phyloP scores from a whole-genome alignment of 1,140 invertebrate species.

The Drosophila bipectinata region DNA sequence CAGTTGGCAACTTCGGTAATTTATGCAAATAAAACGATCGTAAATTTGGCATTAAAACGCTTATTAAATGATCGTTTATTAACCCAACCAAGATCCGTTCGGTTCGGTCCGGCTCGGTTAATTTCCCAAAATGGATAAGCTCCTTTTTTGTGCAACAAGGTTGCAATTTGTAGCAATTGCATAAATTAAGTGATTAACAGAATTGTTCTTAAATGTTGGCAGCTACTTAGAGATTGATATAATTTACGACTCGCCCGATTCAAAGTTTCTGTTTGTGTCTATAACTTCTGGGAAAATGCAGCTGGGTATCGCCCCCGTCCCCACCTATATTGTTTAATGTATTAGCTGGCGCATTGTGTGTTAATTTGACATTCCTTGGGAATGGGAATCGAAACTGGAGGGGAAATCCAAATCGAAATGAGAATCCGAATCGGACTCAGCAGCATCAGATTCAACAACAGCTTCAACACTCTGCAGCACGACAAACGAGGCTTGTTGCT shows the following conservation, averaged over 20 bases:
- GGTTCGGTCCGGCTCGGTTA: not conserved
- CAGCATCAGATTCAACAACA: conserved; percentile 6
- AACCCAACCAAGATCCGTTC: conserved; percentile 29
- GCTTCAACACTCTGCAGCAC: conserved; percentile 62
- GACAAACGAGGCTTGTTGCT: conserved; percentile 79
- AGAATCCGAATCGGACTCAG: conserved; percentile 36
- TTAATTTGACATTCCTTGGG: conserved; percentile 77
- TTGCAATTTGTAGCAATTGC: conserved; percentile 71
- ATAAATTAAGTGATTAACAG: conserved; percentile 76
- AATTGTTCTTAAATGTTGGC: conserved; percentile 73
- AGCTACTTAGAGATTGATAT: conserved; percentile 72
- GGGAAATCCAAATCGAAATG: not conserved
- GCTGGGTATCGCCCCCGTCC: conserved; percentile 8
- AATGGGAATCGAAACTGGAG: conserved; percentile 28
- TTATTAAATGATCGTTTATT: conserved; percentile 83
- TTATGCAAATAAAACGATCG: conserved; percentile 83
- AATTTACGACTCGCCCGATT: conserved; percentile 52
- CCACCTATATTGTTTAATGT: conserved; percentile 70
- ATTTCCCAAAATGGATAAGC: conserved; percentile 45
- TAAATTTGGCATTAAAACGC: conserved; percentile 83
- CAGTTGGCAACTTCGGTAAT: conserved; percentile 81
- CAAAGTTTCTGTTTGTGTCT: conserved; percentile 25
- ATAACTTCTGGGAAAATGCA: conserved; percentile 65
- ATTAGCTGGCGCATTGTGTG: conserved; percentile 77
- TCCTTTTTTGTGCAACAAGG: conserved; percentile 54